Percentiles rank a stretch among this genome's conserved stretches.
Conservation (phyloP, 1,140 invertebrate species). For the Magallana gigas region DNA sequence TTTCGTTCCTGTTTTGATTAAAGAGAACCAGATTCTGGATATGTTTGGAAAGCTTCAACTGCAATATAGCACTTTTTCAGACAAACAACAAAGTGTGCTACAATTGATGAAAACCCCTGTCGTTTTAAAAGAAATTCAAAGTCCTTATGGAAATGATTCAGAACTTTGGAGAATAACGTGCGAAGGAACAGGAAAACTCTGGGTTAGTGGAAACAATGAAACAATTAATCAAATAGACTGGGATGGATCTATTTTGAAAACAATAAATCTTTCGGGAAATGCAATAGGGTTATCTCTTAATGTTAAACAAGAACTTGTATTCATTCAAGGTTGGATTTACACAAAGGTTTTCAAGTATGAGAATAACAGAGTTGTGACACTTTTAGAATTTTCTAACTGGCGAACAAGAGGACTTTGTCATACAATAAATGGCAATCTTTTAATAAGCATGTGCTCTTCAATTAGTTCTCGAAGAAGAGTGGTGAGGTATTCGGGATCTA, state of each 20-base stretch:
- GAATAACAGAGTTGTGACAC: not conserved
- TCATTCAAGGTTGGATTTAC: not conserved
- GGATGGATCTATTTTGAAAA: not conserved
- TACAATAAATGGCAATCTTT: not conserved
- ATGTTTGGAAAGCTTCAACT: not conserved
- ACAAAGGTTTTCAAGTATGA: too few relatives aligned
- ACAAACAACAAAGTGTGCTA: not conserved
- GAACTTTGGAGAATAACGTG: not conserved
- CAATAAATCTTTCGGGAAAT: not conserved
- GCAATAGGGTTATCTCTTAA: not conserved
- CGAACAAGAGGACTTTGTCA: not conserved
- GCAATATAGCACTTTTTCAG: not conserved
- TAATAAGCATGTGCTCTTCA: not conserved
- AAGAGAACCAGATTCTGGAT: not conserved
- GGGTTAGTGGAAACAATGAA: not conserved
- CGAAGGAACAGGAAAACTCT: not conserved
- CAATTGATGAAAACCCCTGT: not conserved
- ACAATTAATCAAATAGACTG: not conserved
- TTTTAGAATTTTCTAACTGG: not conserved
- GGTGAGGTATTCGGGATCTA: not conserved
- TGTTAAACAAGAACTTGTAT: not conserved
- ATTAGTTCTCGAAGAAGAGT: not conserved
- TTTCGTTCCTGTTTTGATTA: not conserved
- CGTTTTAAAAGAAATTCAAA: not conserved
- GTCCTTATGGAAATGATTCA: not conserved